These are phyloP conservation scores for Drosophila dives DNA, from an alignment of 2,888 invertebrate species.

Conservation along the genomic window DNA sequence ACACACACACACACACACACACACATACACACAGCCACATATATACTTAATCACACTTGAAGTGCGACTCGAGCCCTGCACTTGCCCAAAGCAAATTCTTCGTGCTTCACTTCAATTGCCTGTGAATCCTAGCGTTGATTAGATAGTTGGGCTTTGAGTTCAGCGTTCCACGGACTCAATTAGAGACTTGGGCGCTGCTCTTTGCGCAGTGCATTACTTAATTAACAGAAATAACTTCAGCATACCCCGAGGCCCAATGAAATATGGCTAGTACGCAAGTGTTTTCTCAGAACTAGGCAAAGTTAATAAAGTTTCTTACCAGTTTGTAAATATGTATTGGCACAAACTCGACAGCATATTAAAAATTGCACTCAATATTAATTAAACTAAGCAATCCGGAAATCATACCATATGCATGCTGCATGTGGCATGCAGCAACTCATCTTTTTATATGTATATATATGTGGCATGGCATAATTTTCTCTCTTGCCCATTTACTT, in stretches of 20 bases:
- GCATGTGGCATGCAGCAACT: conserved; percentile 18
- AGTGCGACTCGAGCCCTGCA: conserved; percentile 51
- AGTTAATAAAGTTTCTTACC: conserved; percentile 24
- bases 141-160: conserved; percentile 35
- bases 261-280: conserved; percentile 45
- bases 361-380: conserved; percentile 60
- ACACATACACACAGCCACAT: conserved; percentile 1
- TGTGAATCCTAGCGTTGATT: conserved; percentile 48
- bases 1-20: conserved; percentile 11
- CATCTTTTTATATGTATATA: conserved; percentile 25
- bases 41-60: not conserved
- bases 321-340: conserved; percentile 6
- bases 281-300: conserved; percentile 31
- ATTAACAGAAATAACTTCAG: conserved; percentile 50
- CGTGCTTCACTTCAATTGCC: conserved; percentile 10
- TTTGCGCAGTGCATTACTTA: conserved; percentile 43
- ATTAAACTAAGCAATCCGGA: conserved; percentile 56
- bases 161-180: conserved; percentile 29
- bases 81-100: conserved; percentile 44
- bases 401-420: conserved; percentile 23
- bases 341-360: conserved; percentile 21
- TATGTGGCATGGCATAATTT: conserved; percentile 29
- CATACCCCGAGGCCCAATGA: conserved; percentile 2
- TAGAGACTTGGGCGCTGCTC: conserved; percentile 16
- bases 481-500: not conserved